Evolutionary conservation across 1,140 invertebrate species (phyloP), one percentile per base, ranked within the genome.

Genomic region (Aphaenogaster ashmeadi): DNA sequence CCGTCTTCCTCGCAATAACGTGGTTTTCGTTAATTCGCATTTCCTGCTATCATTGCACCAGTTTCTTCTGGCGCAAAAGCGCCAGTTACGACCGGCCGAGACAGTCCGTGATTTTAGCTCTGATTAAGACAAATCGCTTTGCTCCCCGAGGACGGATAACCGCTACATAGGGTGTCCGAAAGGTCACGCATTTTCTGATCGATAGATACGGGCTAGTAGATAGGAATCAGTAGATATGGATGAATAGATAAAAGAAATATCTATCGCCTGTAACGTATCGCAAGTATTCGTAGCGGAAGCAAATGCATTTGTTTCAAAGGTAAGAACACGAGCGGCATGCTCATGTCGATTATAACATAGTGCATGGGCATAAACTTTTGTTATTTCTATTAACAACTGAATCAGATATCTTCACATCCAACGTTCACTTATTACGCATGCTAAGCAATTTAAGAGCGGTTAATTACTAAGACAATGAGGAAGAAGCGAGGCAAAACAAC

Each of bases 51-150:
- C 36, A 13, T 69, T 36, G 13, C 15, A 15, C 7, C 41, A 72
- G 11, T 83, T 44, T 15, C 54, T 52, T 60, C 38, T 67, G 27
- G 27, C 77, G 15, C 44, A 33, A 50, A 58, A 69, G 52, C 38
- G 36, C 44, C 33, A 62, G 36, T 67, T 72, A n/a, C 38, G 64
- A 86, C 27, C 8, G 38, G 6, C n/a, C 50, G 21, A 33, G 52
- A 11, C 36, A 38, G 41, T 56, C 38, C 67, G 79, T 56, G 86
- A 87, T 75, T 66, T 85, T n/a, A 62, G 21, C 58, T 66, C 13
- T 47, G 80, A 75, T 87, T 84, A 75, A 84, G 67, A 87, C 41
- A 87, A 84, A 87, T 87, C 47, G 58, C 50, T 87, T 54, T 64
- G 13, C 44, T 52, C 41, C 54, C 54, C 79, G 80, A 56, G 47